Base-by-base conservation (phyloP, 2,113 vertebrate genomes). In the Onychostoma macrolepis region DNA sequence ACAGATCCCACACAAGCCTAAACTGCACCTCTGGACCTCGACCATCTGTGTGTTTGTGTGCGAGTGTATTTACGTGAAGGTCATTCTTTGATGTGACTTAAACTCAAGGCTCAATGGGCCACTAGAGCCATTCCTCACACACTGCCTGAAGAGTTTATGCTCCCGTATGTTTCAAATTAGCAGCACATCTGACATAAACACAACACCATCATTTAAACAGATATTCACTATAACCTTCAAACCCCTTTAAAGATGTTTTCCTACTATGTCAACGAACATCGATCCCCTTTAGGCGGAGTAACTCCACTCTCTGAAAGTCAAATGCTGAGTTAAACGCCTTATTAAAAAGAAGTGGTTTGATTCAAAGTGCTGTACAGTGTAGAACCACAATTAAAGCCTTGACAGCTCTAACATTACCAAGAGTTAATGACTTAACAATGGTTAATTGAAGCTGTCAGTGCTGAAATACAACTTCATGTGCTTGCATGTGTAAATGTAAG, bases 141-240 rank as follows among this genome's bases (percentile, higher is more conserved):
- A 38, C 80, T 71, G 80, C 82, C 58, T 72, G n/a, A 45, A 85
- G 41, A 88, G 67, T 28, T 74, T 74, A 45, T 71, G 72, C 43
- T 72, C 38, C 81, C 53, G 85, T 86, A 67, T 79, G 77, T 86
- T 84, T 67, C 45, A 84, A 84, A 84, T 84, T 76, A 84, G 53
- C 81, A 69, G 43, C 86, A 28, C 72, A 30, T 74, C 53, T 74
- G 72, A 80, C 69, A 74, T 72, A 43, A 71, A 38, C 78, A 63
- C 53, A 81, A 65, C 67, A 65, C 78, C 45, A 56, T 84, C 15
- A 10, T 69, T 74, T 84, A 84, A 74, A 84, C 30, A 84, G 82
- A 84, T 74, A 38, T 69, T 56, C 45, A 7, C 48, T 56, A 10
- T 74, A 84, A 58, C 82, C 82, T 84, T 58, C 50, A 53, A 84